A percentile compares a stretch with the other conserved stretches of the same genome.
Evolutionary conservation across 2,113 vertebrate species (phyloP).

Genomic region (Xerus inauris): DNA sequence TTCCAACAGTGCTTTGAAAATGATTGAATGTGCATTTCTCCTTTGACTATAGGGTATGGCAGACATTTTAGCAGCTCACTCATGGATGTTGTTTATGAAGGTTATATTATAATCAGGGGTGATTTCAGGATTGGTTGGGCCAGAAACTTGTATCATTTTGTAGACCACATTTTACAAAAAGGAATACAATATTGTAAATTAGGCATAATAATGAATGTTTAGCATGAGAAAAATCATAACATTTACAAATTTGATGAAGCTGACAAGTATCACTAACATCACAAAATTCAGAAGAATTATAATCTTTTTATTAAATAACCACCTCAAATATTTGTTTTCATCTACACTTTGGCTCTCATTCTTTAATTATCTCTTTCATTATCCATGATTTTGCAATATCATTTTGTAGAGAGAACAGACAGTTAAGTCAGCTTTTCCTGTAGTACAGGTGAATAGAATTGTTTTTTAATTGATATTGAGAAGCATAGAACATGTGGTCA

Average conservation of each 20-base stretch:
- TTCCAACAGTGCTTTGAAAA: conserved; percentile 3
- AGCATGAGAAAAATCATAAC: neutral
- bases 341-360: neutral
- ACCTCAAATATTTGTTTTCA: neutral
- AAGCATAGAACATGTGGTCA: neutral
- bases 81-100: neutral
- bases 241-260: neutral
- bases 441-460: neutral
- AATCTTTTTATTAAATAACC: conserved; percentile 14
- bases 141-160: neutral
- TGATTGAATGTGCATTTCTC: neutral
- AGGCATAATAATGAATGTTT: neutral
- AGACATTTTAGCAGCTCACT: neutral
- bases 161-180: neutral
- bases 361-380: neutral
- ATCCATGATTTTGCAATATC: neutral
- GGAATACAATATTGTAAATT: neutral
- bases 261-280: neutral
- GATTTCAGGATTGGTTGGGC: neutral
- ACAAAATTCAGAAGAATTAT: neutral
- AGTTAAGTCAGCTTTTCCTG: neutral
- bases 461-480: neutral
- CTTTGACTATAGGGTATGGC: neutral
- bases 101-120: too few species aligned
- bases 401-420: neutral